phyloP scores from a whole-genome alignment of 2,797 vertebrate genomes.

The Perodicticus potto region DNA sequence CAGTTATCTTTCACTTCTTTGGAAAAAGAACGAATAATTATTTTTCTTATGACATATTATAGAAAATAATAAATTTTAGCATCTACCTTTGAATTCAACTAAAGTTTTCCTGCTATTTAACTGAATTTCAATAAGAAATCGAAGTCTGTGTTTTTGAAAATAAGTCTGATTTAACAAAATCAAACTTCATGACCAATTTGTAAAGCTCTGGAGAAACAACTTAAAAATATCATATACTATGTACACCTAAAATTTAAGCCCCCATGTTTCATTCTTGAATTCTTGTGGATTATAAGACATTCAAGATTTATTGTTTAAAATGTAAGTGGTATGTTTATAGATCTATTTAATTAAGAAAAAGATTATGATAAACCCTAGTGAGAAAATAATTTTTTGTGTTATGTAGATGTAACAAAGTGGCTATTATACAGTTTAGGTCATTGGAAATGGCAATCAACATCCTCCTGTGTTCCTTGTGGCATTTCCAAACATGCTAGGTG shows the following conservation, averaged over 20 bases:
- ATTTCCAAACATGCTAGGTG: background rate
- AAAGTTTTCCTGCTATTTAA: conserved; percentile 63
- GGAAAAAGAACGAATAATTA: conserved; percentile 51
- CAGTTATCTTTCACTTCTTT: conserved; percentile 59
- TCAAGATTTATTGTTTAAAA: conserved; percentile 46
- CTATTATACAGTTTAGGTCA: background rate
- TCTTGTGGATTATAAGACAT: conserved; percentile 47
- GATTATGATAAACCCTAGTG: background rate
- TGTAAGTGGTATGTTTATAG: background rate
- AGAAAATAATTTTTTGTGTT: background rate
- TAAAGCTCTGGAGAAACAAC: conserved; percentile 28
- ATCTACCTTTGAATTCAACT: conserved; percentile 14
- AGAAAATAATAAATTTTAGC: conserved; percentile 56
- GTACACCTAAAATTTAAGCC: background rate
- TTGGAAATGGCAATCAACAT: background rate
- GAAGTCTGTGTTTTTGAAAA: conserved; percentile 44
- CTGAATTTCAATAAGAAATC: conserved; percentile 64
- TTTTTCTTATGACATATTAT: background rate
- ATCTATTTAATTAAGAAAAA: conserved; percentile 55
- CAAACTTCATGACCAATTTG: conserved; percentile 32
- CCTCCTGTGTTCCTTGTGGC: too few species aligned
- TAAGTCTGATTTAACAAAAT: conserved; percentile 45
- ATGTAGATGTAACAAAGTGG: background rate
- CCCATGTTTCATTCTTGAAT: background rate
- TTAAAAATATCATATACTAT: conserved; percentile 20